A percentile compares a stretch with the other conserved stretches of the same genome.
These are phyloP conservation scores for Scomber japonicus DNA, from an alignment of 2,113 vertebrate genomes.

Conservation along the genomic window DNA sequence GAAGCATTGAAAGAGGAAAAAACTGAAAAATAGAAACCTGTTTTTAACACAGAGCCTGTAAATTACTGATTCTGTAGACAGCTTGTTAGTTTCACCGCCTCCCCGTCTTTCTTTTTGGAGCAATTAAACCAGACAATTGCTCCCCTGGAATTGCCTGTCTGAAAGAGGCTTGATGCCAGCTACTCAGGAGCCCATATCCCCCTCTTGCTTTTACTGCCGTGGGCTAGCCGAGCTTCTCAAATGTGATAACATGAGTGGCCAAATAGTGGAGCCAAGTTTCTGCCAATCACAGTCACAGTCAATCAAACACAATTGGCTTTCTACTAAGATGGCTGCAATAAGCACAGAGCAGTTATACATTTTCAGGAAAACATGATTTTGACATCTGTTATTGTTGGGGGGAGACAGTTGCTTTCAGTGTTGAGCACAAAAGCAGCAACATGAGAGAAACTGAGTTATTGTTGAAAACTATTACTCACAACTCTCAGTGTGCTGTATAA, in stretches of 20 bases:
- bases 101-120: conserved; percentile 75
- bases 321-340: conserved; percentile 59
- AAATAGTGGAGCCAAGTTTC: conserved; percentile 74
- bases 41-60: conserved; percentile 69
- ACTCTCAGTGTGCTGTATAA: conserved; percentile 13
- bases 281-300: conserved; percentile 79
- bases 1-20: neutral
- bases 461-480: conserved; percentile 32
- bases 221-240: conserved; percentile 64
- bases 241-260: conserved; percentile 75
- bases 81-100: conserved; percentile 83
- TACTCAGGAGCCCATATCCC: conserved; percentile 76
- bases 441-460: conserved; percentile 45
- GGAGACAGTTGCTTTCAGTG: conserved; percentile 60
- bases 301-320: conserved; percentile 72
- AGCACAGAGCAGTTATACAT: conserved; percentile 67
- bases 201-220: conserved; percentile 66
- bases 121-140: conserved; percentile 83
- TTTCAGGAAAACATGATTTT: conserved; percentile 70
- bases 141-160: conserved; percentile 75
- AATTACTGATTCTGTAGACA: conserved; percentile 81
- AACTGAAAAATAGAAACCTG: conserved; percentile 55
- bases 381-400: conserved; percentile 73
- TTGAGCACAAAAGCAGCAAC: conserved; percentile 55
- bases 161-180: conserved; percentile 70